phyloP scores from a whole-genome alignment of 1,140 invertebrate genomes.

The Drosophila yakuba region DNA sequence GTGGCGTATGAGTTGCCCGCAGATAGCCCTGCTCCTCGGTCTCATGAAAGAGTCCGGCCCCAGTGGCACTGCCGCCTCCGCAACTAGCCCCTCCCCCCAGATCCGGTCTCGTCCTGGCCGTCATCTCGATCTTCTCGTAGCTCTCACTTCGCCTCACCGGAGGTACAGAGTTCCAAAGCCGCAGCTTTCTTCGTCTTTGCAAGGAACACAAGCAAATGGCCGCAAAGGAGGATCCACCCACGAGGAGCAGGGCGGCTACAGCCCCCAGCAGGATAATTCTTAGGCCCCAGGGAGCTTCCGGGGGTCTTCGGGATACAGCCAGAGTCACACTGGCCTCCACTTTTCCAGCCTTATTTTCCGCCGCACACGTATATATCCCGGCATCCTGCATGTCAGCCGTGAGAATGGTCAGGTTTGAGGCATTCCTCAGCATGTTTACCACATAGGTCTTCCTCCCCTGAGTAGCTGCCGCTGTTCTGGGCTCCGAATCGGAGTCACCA shows the following conservation, averaged over 20 bases:
- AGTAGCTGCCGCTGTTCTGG: conserved; percentile 72
- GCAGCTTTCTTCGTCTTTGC: conserved; percentile 81
- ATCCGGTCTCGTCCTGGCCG: conserved; percentile 72
- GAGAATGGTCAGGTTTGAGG: conserved; percentile 90
- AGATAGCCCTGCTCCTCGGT: conserved; percentile 69
- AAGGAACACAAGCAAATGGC: conserved; percentile 87
- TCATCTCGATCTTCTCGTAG: conserved; percentile 91
- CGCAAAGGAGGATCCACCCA: conserved; percentile 87
- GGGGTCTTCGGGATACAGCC: conserved; percentile 86
- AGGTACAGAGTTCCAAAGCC: conserved; percentile 81
- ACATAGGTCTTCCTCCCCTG: conserved; percentile 86
- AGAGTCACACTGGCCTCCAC: conserved; percentile 90
- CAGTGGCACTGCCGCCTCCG: conserved; percentile 74
- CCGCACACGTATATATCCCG: conserved; percentile 90
- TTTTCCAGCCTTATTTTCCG: conserved; percentile 91
- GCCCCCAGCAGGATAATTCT: conserved; percentile 86
- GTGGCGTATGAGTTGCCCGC: conserved; percentile 65
- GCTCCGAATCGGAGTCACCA: conserved; percentile 47
- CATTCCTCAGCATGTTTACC: conserved; percentile 85
- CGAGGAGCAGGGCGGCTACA: conserved; percentile 86
- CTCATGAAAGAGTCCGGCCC: conserved; percentile 69
- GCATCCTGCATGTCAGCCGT: conserved; percentile 89
- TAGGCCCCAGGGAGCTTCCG: conserved; percentile 85
- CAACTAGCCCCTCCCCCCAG: conserved; percentile 85
- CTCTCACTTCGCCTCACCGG: conserved; percentile 86